Evolutionary conservation across 2,797 vertebrate genomes (phyloP).

Genomic region (Ctenochaetus hawaiiensis): DNA sequence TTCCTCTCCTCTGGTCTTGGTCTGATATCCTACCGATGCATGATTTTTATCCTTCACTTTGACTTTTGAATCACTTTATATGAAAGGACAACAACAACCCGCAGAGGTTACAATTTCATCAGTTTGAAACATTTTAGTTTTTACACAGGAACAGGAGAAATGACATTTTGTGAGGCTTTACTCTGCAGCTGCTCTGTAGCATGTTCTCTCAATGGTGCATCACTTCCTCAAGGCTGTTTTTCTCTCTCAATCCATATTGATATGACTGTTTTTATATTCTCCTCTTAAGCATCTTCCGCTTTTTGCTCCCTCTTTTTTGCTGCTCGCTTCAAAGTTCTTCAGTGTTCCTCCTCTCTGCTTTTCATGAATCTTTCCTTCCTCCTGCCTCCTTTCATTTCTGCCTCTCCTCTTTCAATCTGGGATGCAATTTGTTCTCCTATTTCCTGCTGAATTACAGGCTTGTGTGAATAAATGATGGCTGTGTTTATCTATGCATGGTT

Average conservation of each 20-base stretch:
- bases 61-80: constrained; percentile 8
- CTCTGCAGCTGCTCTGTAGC: constrained; percentile 40
- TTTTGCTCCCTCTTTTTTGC: constrained; percentile 16
- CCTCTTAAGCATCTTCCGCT: constrained; percentile 27
- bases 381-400: constrained; percentile 14
- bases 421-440: constrained; percentile 48
- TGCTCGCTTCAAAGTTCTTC: constrained; percentile 38
- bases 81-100: constrained; percentile 13
- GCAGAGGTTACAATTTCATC: constrained; percentile 3
- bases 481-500: constrained; percentile 62
- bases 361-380: constrained; percentile 28
- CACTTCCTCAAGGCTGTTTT: constrained; percentile 32
- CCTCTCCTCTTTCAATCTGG: constrained; percentile 22
- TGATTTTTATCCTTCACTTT: constrained; percentile 31
- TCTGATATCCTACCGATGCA: constrained; percentile 54
- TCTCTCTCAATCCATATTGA: constrained; percentile 25
- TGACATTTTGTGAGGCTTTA: constrained; percentile 10
- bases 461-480: constrained; percentile 53
- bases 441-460: constrained; percentile 51
- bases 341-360: constrained; percentile 11
- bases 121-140: constrained; percentile 12
- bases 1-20: constrained; percentile 47
- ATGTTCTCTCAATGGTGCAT: constrained; percentile 50
- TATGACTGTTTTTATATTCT: not conserved
- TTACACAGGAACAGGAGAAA: not conserved